Conservation (phyloP, 2,113 vertebrate species). For the Anseranas semipalmata region DNA sequence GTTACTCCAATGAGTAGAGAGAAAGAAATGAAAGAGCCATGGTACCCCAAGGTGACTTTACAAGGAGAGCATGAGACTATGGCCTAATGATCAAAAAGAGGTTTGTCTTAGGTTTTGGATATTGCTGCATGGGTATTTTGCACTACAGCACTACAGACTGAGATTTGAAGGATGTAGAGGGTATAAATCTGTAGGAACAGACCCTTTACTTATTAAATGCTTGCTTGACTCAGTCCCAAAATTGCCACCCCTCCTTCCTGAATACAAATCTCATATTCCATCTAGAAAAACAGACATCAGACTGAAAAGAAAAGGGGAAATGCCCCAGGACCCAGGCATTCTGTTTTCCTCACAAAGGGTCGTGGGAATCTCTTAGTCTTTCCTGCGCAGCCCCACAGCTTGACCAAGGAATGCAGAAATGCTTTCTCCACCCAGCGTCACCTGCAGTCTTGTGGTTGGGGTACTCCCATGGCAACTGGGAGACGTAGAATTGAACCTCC, state of each 20-base stretch:
- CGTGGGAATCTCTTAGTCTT: constrained; percentile 26
- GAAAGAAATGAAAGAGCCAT: neutral
- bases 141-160: neutral
- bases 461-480: constrained; percentile 65
- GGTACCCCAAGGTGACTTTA: neutral
- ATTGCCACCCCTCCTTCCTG: neutral
- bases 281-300: neutral
- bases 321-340: neutral
- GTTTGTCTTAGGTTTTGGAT: neutral
- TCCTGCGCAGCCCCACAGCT: neutral
- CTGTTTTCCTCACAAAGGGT: constrained; percentile 5
- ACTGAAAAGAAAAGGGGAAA: neutral
- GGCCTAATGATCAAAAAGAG: neutral
- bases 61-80: neutral
- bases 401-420: constrained; percentile 60
- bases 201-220: neutral
- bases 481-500: constrained; percentile 42
- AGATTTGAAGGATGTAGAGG: neutral
- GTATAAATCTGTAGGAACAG: neutral
- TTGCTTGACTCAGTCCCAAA: neutral
- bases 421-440: constrained; percentile 63
- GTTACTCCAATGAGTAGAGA: neutral
- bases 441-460: constrained; percentile 54
- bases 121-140: neutral
- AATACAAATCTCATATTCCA: neutral